A percentile compares a stretch with the other conserved stretches of the same genome.
Conservation (phyloP, 2,888 invertebrate genomes). For the Drosophila planitibia region DNA sequence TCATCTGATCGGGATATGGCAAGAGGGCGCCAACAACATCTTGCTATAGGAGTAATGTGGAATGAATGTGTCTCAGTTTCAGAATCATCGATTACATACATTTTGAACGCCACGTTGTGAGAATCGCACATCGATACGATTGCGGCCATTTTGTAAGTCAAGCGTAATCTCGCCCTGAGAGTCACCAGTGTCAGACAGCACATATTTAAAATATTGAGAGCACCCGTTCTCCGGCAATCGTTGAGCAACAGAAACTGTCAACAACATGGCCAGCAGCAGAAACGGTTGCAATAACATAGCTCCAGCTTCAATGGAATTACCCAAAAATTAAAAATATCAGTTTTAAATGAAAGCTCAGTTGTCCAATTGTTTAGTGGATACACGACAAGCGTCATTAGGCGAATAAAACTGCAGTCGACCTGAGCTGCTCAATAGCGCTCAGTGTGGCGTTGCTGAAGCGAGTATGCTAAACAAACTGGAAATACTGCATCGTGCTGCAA, state of each 20-base stretch:
- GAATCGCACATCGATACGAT: slow-evolving; percentile 64
- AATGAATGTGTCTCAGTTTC: neutral
- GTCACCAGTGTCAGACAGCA: slow-evolving; percentile 25
- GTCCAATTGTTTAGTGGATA: slow-evolving; percentile 30
- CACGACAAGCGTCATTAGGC: slow-evolving; percentile 32
- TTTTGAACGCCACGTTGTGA: slow-evolving; percentile 42
- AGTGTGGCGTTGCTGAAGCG: slow-evolving; percentile 7
- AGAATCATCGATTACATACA: slow-evolving; percentile 43
- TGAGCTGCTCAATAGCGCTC: slow-evolving; percentile 5
- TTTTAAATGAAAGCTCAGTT: slow-evolving; percentile 8
- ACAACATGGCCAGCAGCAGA: slow-evolving; percentile 8
- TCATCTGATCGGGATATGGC: slow-evolving; percentile 56
- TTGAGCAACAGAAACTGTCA: slow-evolving; percentile 38
- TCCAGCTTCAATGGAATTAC: neutral
- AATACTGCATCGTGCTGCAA: slow-evolving; percentile 56
- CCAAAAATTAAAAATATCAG: neutral
- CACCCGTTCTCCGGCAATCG: slow-evolving; percentile 56
- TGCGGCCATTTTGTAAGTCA: slow-evolving; percentile 50
- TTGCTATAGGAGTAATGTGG: slow-evolving; percentile 25
- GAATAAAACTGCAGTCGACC: slow-evolving; percentile 35
- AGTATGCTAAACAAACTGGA: slow-evolving; percentile 63
- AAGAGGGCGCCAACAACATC: slow-evolving; percentile 47
- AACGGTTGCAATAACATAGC: slow-evolving; percentile 13
- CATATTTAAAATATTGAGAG: slow-evolving; percentile 52
- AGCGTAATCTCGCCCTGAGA: slow-evolving; percentile 63